phyloP scores from a whole-genome alignment of 1,140 invertebrate genomes.

The Solen grandis region DNA sequence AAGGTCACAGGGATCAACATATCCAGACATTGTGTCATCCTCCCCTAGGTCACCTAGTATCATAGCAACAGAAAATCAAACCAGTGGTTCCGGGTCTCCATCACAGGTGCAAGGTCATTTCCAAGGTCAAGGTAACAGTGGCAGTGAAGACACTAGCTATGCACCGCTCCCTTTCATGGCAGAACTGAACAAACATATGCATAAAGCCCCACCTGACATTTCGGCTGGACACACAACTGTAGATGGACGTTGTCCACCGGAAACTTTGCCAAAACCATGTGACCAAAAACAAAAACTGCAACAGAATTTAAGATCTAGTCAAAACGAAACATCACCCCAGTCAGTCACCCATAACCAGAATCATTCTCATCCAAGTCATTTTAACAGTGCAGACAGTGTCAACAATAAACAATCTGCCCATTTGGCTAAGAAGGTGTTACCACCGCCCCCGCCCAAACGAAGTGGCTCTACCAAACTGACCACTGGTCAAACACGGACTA shows the following conservation, averaged over 20 bases:
- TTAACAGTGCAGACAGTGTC: constrained; percentile 44
- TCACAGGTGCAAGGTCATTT: constrained; percentile 46
- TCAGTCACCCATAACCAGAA: constrained; percentile 12
- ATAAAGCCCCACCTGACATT: constrained; percentile 24
- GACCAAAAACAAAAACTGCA: constrained; percentile 39
- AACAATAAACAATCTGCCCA: neutral
- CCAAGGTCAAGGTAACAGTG: constrained; percentile 20
- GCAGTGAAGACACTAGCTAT: constrained; percentile 34
- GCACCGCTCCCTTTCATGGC: constrained; percentile 61
- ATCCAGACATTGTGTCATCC: constrained; percentile 43
- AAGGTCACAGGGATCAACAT: constrained; percentile 11
- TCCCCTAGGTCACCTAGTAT: constrained; percentile 26
- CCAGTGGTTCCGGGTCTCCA: neutral
- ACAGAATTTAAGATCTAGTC: too few relatives aligned
- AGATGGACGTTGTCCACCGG: constrained; percentile 38
- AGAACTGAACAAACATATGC: constrained; percentile 58
- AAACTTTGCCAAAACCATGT: constrained; percentile 60
- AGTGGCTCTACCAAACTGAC: constrained; percentile 73
- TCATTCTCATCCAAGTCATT: constrained; percentile 21
- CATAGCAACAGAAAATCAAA: constrained; percentile 21
- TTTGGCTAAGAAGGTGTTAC: constrained; percentile 58
- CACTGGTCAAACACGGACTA: constrained; percentile 24
- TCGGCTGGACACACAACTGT: neutral
- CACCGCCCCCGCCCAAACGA: constrained; percentile 76
- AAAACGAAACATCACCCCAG: constrained; percentile 59